phyloP scores from a whole-genome alignment of 35 echinoderm and acorn worm genomes.

The Hemicentrotus pulcherrimus region DNA sequence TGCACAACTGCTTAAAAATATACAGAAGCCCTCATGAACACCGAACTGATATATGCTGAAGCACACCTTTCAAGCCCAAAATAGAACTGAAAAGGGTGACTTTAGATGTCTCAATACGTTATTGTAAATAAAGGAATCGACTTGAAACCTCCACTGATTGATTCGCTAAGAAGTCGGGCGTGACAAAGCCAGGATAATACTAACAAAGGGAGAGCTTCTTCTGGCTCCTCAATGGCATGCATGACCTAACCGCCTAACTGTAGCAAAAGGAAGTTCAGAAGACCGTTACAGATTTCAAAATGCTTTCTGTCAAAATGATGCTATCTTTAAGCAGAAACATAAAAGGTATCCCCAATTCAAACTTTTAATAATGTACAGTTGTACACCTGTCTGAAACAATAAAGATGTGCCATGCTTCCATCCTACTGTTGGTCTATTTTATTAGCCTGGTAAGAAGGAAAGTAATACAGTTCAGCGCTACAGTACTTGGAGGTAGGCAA shows the following conservation, averaged over 20 bases:
- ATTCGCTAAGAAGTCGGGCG: neutral
- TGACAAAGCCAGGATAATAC: neutral
- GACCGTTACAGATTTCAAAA: neutral
- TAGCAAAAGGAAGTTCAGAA: neutral
- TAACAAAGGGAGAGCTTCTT: neutral
- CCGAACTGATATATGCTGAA: neutral
- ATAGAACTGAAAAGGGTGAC: neutral
- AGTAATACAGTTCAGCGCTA: too few species aligned
- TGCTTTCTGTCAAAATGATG: neutral
- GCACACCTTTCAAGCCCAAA: neutral
- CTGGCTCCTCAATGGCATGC: neutral
- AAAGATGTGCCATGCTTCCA: neutral
- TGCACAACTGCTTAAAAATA: neutral
- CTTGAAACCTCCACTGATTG: neutral
- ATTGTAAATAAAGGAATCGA: neutral
- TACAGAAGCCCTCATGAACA: neutral
- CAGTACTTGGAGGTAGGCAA: too few species aligned
- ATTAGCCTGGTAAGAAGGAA: too few species aligned
- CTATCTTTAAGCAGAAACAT: neutral
- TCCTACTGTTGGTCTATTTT: too few species aligned
- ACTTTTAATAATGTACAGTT: neutral
- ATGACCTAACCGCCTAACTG: neutral
- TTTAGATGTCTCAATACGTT: neutral
- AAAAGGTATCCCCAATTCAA: neutral
- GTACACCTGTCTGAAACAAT: neutral